Conservation (phyloP, 2,888 invertebrate genomes). For the Thereva nobilitata region DNA sequence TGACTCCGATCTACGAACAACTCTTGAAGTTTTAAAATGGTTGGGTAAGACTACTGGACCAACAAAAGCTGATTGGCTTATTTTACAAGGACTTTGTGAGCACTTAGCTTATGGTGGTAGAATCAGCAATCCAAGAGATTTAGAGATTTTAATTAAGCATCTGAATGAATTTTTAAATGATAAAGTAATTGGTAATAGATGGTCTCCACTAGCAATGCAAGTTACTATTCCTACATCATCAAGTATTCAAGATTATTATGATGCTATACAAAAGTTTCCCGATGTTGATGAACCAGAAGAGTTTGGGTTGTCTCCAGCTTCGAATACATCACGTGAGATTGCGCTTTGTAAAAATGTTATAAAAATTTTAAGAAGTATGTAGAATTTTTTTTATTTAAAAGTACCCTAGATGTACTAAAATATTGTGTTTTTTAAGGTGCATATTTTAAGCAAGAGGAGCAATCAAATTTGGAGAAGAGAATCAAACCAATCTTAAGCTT, state of each 20-base stretch:
- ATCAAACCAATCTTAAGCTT: constrained; percentile 72
- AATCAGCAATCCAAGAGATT: constrained; percentile 77
- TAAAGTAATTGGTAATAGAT: constrained; percentile 64
- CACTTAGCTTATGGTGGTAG: constrained; percentile 85
- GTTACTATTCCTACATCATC: constrained; percentile 51
- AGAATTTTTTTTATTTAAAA: not conserved
- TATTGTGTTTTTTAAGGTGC: constrained; percentile 22
- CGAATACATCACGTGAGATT: constrained; percentile 53
- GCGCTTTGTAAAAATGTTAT: constrained; percentile 51
- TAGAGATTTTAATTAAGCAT: constrained; percentile 57
- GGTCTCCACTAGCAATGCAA: constrained; percentile 62
- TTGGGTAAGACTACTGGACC: constrained; percentile 46
- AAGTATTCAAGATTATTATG: constrained; percentile 54
- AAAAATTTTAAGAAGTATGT: constrained; percentile 49
- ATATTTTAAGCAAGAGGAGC: constrained; percentile 49
- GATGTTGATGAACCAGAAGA: constrained; percentile 54
- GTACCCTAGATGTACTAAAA: not conserved
- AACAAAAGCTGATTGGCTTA: constrained; percentile 66
- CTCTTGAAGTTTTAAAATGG: constrained; percentile 63
- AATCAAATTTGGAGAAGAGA: constrained; percentile 63
- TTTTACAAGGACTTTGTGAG: constrained; percentile 75
- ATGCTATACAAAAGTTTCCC: constrained; percentile 51
- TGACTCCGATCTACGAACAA: constrained; percentile 77
- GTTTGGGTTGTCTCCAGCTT: constrained; percentile 54
- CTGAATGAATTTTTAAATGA: constrained; percentile 66